Conservation (phyloP, 2,797 vertebrate genomes). For the Urophycis tenuis region DNA sequence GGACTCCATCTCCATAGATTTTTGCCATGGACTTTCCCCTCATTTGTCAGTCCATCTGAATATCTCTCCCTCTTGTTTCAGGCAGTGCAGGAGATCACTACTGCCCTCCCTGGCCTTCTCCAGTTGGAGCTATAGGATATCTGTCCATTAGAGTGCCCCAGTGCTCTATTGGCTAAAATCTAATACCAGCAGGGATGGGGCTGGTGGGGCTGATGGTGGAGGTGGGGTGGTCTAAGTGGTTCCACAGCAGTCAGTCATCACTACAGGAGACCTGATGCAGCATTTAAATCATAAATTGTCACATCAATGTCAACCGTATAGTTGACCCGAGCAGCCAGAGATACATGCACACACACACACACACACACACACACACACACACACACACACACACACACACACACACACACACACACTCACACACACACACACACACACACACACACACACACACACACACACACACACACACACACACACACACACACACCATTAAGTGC, state of each 20-base stretch:
- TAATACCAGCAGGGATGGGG: conserved; percentile 31
- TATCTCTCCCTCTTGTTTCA: conserved; percentile 12
- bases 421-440: no score
- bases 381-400: no score
- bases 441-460: no score
- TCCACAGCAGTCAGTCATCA: conserved; percentile 51
- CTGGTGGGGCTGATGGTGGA: no score
- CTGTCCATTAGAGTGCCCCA: background rate
- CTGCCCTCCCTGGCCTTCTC: no score
- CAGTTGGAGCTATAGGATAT: no score
- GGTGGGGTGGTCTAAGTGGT: conserved; percentile 58
- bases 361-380: no score
- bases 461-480: no score
- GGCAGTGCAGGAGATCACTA: no score
- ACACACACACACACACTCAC: no score
- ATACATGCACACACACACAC: no score
- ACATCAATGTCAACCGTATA: conserved; percentile 37
- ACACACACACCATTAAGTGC: no score
- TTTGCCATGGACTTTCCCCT: conserved; percentile 9
- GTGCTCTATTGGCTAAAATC: conserved; percentile 2
- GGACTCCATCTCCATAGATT: conserved; percentile 5
- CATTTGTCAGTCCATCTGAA: conserved; percentile 29
- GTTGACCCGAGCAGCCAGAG: background rate
- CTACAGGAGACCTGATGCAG: conserved; percentile 42
- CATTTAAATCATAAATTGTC: conserved; percentile 45